Evolutionary conservation across 2,113 vertebrate species (phyloP), one percentile per base, ranked within the genome.

Genomic region (Haemorhous mexicanus): DNA sequence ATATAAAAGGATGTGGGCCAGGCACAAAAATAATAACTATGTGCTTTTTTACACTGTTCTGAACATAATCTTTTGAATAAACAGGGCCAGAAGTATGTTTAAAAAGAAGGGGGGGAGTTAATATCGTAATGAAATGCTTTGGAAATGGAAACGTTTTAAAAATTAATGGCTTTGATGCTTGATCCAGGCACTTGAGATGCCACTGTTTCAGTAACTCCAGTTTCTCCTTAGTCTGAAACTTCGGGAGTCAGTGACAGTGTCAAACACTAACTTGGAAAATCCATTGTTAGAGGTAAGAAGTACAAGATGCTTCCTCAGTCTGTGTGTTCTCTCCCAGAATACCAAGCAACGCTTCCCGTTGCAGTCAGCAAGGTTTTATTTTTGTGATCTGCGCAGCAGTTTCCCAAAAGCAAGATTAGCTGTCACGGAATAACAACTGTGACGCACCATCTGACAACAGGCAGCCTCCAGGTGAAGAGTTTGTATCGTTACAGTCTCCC

Each of bases 401-500:
- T 95, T 77, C 91, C 79, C 79, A 91, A 84, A 84, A 80, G 69
- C 70, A 72, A 78, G 82, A 93, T 94, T 62, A 95, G 75, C 84
- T 85, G 85, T 85, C 78, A n/a, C 44, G 47, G 80, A 93, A 35
- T 80, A 90, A 88, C 74, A 87, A 73, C 78, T 88, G 46, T 94
- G 84, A 94, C 1, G 43, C 75, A 91, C 66, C 62, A 72, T 80
- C 41, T 79, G 73, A 94, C 73, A 95, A 94, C 67, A 91, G 78
- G 94, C 89, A 95, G 84, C 78, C 87, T 94, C 84, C 87, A 93
- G 70, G 93, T 94, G 74, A 91, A 76, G 58, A 64, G 63, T 87
- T 95, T 83, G 75, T 85, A n/a, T 62, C 5, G 2, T 73, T 91
- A 73, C 55, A 63, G 28, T 82, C 78, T 86, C 75, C 68, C 67